Evolutionary conservation across 2,888 invertebrate genomes (phyloP), one percentile per base, ranked within the genome.

Genomic region (Anorthoa munda): DNA sequence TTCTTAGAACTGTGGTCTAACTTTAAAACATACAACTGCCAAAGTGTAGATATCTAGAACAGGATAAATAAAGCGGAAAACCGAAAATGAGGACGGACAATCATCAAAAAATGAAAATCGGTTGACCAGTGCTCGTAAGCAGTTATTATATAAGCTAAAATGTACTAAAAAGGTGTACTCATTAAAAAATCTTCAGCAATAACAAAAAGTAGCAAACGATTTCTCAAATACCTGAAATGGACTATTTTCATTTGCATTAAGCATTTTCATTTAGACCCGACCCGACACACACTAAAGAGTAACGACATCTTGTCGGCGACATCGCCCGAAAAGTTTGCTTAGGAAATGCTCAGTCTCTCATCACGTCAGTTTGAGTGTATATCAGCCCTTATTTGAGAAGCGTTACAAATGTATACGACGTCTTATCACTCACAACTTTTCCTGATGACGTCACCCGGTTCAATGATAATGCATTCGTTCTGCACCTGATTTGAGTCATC

Each of bases 401-500:
- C 12, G 18, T 31, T 21, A 23, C 13, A 61, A 55, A 56, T 50
- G 18, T n/a, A 50, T 46, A 23, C 17, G 17, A 59, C 18, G 45
- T 26, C 13, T 51, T 39, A 48, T 50, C 51, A 39, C 13, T 45
- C 50, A 72, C 51, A 17, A 53, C 46, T 58, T 67, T 66, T 63
- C 31, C 63, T 78, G 31, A 66, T 66, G 63, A 63, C 72, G 59
- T 78, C 78, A 77, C 18, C 45, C n/a, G 4, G 53, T 51, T n/a
- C 59, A 64, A 64, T 23, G 60, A 60, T 51, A 59, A 61, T 66
- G 58, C 82, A 71, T 26, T 68, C 45, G 56, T 45, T 58, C 66
- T 75, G 61, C 74, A 66, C 39, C 13, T 5, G n/a, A 45, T 31
- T 58, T 76, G 72, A 77, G 65, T 66, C 72, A 72, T 55, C 39